Evolutionary conservation across 2,797 vertebrate species (phyloP).

Genomic region (Peromyscus attwateri): DNA sequence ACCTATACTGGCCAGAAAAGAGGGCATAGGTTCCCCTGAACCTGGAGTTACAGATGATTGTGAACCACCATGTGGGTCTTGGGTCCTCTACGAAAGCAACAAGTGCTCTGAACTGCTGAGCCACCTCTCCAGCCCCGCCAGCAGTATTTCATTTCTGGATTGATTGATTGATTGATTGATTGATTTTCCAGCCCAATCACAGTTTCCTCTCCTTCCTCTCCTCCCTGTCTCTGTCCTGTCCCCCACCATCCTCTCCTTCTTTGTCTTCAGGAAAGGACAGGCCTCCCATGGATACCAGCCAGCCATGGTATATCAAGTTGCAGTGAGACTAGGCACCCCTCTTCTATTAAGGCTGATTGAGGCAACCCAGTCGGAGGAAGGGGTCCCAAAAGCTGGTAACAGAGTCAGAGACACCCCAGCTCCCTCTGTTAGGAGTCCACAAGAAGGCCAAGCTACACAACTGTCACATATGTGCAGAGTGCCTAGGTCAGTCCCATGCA

Average conservation of each 20-base stretch:
- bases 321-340: not conserved
- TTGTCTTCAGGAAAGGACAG: not conserved
- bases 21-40: not conserved
- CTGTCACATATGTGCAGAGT: not conserved
- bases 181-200: not conserved
- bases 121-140: not conserved
- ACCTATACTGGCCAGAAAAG: not conserved
- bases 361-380: no score
- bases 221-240: not conserved
- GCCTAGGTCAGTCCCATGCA: no score
- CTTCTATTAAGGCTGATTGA: not conserved
- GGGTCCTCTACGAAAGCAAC: not conserved
- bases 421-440: not conserved
- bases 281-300: not conserved
- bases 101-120: not conserved
- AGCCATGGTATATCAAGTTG: not conserved
- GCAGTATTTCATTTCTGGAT: not conserved
- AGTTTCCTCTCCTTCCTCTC: not conserved
- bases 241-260: not conserved
- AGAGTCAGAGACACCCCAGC: not conserved
- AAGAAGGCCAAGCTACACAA: not conserved
- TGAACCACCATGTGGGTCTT: not conserved
- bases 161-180: not conserved
- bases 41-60: no score
- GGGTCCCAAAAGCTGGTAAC: not conserved